Base-by-base conservation (phyloP, 1,140 invertebrate species). In the Bombus ignitus region DNA sequence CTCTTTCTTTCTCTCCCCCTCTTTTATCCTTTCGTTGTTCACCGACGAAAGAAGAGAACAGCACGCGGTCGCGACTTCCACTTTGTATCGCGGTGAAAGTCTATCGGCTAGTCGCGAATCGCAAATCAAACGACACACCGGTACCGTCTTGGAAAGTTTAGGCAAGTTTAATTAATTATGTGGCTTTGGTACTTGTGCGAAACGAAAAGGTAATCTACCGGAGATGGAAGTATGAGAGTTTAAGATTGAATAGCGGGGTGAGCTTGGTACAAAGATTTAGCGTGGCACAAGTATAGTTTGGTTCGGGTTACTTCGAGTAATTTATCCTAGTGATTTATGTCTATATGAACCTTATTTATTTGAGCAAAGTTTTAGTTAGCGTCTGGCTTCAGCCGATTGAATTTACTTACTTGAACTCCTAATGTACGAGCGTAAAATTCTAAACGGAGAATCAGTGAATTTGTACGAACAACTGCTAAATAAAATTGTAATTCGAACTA, bases 111-210 rank as follows among this genome's bases (percentile, higher is more conserved):
- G 12, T 39, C 39, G 70, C 25, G 22, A 76, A 66, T 84, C 77
- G 59, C 72, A 87, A 89, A 86, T 89, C 81, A 71, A 71, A 68
- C 65, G 68, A 77, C 84, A 66, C 47, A 53, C 72, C 66, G 18
- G 42, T 83, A 35, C 44, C 75, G 75, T 25, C 59, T 65, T 83
- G 35, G 70, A 62, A 71, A 37, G 32, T 72, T n/a, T 72, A 37
- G 12, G 28, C 13, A 35, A 57, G 47, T 57, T 83, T 83, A 74
- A 89, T 89, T 89, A 89, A 89, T 83, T 65, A 77, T 42, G 39
- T 35, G 57, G 44, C 39, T 47, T 66, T 35, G 35, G 32, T 74
- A 32, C 28, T 42, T 57, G 6, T 12, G 28, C 57, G 35, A 39
- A 47, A 6, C 32, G 53, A 53, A 62, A 77, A 44, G n/a, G 47